phyloP scores from a whole-genome alignment of 2,888 invertebrate genomes.

The Acrobasis repandana region DNA sequence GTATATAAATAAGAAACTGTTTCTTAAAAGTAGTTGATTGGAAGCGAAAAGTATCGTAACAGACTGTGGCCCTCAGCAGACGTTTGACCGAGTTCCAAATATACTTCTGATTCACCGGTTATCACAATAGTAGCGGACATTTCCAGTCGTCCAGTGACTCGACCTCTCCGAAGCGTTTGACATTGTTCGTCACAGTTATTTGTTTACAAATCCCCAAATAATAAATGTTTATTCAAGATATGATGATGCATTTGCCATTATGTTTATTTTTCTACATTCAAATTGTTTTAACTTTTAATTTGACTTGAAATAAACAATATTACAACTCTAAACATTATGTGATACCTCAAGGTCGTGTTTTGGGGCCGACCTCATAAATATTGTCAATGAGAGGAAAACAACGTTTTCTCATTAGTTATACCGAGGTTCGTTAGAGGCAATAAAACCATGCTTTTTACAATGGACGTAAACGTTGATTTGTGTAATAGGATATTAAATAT shows the following conservation, averaged over 20 bases:
- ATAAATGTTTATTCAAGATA: background rate
- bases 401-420: conserved; percentile 2
- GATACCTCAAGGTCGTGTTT: conserved; percentile 9
- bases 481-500: conserved; percentile 52
- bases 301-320: background rate
- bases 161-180: conserved; percentile 49
- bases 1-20: conserved; percentile 9
- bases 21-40: conserved; percentile 24
- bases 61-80: conserved; percentile 40
- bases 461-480: conserved; percentile 9
- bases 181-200: conserved; percentile 49
- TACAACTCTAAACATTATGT: background rate
- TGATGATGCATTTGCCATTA: background rate
- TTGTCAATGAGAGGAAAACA: background rate
- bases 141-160: conserved; percentile 33
- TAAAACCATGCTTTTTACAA: conserved; percentile 16
- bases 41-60: conserved; percentile 37
- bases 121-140: conserved; percentile 22
- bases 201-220: conserved; percentile 35
- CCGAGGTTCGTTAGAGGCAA: background rate
- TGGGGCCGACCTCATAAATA: conserved; percentile 1
- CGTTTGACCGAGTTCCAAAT: conserved; percentile 57
- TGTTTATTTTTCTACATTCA: background rate
- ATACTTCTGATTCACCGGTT: conserved; percentile 51
- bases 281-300: background rate